Evolutionary conservation across 2,113 vertebrate species (phyloP).

Genomic region (Raja brachyura): DNA sequence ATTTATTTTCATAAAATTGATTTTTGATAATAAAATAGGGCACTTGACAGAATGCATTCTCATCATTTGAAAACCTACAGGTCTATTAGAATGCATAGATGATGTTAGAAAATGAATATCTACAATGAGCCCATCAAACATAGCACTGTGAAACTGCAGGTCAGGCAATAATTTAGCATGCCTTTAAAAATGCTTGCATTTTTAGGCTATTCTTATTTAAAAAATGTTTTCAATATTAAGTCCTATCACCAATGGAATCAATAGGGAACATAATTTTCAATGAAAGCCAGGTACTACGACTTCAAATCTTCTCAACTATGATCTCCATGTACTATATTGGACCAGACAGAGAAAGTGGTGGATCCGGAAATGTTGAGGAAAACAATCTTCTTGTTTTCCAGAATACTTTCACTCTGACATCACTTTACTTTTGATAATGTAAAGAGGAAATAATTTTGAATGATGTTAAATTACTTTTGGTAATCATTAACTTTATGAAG

Average conservation of each 20-base stretch:
- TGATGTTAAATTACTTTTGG: background rate
- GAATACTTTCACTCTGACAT: background rate
- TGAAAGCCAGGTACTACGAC: too few species aligned
- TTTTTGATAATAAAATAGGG: background rate
- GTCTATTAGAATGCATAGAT: constrained; percentile 32
- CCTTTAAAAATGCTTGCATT: too few species aligned
- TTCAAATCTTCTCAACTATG: background rate
- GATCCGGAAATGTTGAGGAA: background rate
- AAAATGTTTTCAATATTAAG: background rate
- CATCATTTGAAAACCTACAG: constrained; percentile 50
- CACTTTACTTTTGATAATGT: background rate
- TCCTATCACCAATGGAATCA: background rate
- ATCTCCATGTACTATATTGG: background rate
- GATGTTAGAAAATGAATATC: background rate
- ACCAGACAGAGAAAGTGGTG: background rate
- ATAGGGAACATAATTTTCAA: background rate
- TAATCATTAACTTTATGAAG: background rate
- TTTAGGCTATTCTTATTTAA: too few species aligned
- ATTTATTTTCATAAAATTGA: constrained; percentile 43
- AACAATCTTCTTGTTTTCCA: background rate
- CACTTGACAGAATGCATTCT: constrained; percentile 41
- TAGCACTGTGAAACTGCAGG: background rate
- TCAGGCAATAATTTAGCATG: too few species aligned
- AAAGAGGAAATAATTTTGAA: background rate
- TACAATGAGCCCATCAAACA: background rate